Percentiles rank a stretch among this genome's conserved stretches.
Evolutionary conservation across 1,140 invertebrate genomes (phyloP).

Genomic region (Artemia franciscana): DNA sequence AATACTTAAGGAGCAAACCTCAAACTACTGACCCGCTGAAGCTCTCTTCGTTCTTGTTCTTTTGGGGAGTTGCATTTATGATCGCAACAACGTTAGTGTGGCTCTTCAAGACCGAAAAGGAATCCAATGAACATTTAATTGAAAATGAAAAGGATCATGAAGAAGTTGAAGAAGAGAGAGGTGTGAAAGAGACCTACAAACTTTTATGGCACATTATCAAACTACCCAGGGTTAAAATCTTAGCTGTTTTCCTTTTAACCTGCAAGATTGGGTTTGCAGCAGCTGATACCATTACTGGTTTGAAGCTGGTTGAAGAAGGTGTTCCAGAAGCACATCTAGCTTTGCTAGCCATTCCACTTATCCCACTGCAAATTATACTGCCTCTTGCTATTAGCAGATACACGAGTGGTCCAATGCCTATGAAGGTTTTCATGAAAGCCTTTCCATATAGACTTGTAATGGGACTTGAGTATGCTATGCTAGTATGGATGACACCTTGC

Average conservation of each 20-base stretch:
- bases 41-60: constrained; percentile 87
- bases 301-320: constrained; percentile 89
- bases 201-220: constrained; percentile 59
- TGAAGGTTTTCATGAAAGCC: constrained; percentile 68
- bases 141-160: too few species aligned
- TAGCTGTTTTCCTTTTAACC: constrained; percentile 62
- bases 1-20: constrained; percentile 67
- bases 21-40: too few species aligned
- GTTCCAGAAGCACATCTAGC: constrained; percentile 87
- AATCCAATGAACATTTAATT: too few species aligned
- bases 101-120: constrained; percentile 62
- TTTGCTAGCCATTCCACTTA: constrained; percentile 68
- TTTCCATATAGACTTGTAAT: constrained; percentile 73
- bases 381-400: constrained; percentile 69
- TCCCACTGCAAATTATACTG: constrained; percentile 81
- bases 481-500: too few species aligned
- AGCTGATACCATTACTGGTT: constrained; percentile 73
- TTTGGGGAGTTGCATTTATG: constrained; percentile 84
- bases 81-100: constrained; percentile 70
- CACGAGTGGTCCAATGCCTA: constrained; percentile 60
- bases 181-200: constrained; percentile 58
- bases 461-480: too few species aligned
- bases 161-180: constrained; percentile 23
- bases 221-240: constrained; percentile 48
- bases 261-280: constrained; percentile 89